Evolutionary conservation across 2,888 invertebrate genomes (phyloP), one percentile per base, ranked within the genome.

Genomic region (Lysandra coridon): DNA sequence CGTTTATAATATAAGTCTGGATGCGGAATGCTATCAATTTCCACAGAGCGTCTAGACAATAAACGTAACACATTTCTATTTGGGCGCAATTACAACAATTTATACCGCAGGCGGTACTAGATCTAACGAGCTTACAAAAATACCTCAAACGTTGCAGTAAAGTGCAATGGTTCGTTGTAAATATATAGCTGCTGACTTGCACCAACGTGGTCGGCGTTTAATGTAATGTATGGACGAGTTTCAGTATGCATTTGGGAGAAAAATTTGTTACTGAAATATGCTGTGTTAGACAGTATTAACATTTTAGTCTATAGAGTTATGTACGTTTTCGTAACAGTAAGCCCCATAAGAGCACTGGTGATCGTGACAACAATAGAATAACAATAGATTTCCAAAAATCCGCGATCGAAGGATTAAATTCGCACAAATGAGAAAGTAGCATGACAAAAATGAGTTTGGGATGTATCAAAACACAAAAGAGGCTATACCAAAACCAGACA

Each of bases 121-220:
- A 81, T 80, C 62, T 75, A 79, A 81, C 81, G 73, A 80, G 80
- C 80, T 81, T 79, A 82, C 82, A 83, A 82, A 83, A 82, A 82
- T 81, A 81, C 79, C 79, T 73, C 79, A 80, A 81, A 79, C 79
- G 81, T 79, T 62, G 81, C 81, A 81, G 82, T 82, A 82, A 81
- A 81, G 82, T 78, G 83, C 83, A 83, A 83, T 83, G 83, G 83
- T 78, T 81, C 80, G 83, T 82, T 78, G 78, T 80, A 80, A 82
- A 83, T 83, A 82, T 83, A 83, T 82, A 78, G 80, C 81, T 79
- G 82, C 82, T 81, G 80, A 83, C 80, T 80, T 82, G 74, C 74
- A 75, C 49, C 23, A 49, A 53, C 49, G 74, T 49, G 78, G 78
- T 75, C 44, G 40, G 7, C 40, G 79, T 79, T 80, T 79, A 80